phyloP scores from a whole-genome alignment of 2,888 invertebrate genomes.

The Ornithoptera priamus region DNA sequence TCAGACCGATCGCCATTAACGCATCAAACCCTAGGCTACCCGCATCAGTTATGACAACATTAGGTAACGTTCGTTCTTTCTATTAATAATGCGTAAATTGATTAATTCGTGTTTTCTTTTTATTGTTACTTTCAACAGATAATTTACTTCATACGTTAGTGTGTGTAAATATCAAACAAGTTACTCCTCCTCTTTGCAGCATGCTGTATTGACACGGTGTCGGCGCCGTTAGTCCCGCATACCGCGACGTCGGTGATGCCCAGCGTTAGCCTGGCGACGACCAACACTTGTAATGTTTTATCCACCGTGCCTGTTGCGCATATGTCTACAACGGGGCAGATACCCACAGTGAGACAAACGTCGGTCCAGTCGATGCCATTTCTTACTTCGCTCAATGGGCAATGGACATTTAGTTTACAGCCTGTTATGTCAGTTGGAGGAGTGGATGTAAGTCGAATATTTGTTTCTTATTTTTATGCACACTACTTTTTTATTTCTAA shows the following conservation, averaged over 20 bases:
- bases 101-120: no score
- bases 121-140: no score
- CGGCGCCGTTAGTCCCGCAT: conserved; percentile 44
- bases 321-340: conserved; percentile 28
- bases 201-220: conserved; percentile 52
- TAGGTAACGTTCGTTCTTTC: not conserved
- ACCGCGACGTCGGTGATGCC: conserved; percentile 41
- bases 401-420: conserved; percentile 73
- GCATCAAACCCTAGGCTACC: conserved; percentile 25
- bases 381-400: conserved; percentile 70
- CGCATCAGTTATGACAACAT: conserved; percentile 3
- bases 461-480: conserved; percentile 3
- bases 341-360: conserved; percentile 46
- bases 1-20: conserved; percentile 35
- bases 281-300: conserved; percentile 28
- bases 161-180: no score
- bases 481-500: not conserved
- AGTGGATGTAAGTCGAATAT: conserved; percentile 54
- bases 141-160: no score
- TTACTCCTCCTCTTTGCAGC: conserved; percentile 37
- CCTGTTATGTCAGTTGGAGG: conserved; percentile 72
- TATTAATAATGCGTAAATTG: no score
- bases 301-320: conserved; percentile 27
- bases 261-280: conserved; percentile 19
- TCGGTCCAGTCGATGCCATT: conserved; percentile 67